Base-by-base conservation (phyloP, 1,140 invertebrate genomes). In the Drosophila novamexicana region DNA sequence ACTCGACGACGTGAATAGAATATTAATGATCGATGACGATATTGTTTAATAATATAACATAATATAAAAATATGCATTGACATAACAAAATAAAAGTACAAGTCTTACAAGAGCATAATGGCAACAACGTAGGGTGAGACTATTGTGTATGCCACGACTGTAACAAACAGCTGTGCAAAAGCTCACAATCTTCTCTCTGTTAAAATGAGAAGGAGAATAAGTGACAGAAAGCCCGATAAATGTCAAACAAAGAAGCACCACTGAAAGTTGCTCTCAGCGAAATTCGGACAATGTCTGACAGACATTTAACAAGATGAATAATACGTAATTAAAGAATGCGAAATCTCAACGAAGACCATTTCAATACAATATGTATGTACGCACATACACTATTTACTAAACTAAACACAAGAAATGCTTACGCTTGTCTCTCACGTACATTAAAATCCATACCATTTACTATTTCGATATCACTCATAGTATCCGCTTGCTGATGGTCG, bases 391-490 rank as follows among this genome's bases (percentile, higher is more conserved):
- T 1, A 39, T 32, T 37, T 49, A 18, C 7, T 16, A 12, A 12
- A 42, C 10, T 22, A 40, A 42, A 14, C 39, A 18, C 1, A 69
- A 32, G n/a, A 18, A 40, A n/a, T 42, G 9, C 14, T 44, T 45
- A 50, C 16, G 14, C 7, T 18, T 62, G 8, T 0, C 8, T 67
- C 50, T 45, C 71, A 89, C 84, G 58, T 86, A 91, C 90, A 63
- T 86, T 54, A 29, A 77, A 76, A 59, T 91, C 73, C 32, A 44
- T 47, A 22, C 78, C 90, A 58, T 85, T 71, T 39, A 91, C 59
- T 6, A 91, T 72, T 71, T 91, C 90, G 40, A 91, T 89, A 53
- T 66, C 69, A 34, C 44, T 53, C 12, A 75, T 72, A 52, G 57
- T 56, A 32, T 81, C 62, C 64, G 62, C 40, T 29, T 75, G 42